These are phyloP conservation scores for Cephus runcator DNA, from an alignment of 2,888 invertebrate species.

Conservation along the genomic window DNA sequence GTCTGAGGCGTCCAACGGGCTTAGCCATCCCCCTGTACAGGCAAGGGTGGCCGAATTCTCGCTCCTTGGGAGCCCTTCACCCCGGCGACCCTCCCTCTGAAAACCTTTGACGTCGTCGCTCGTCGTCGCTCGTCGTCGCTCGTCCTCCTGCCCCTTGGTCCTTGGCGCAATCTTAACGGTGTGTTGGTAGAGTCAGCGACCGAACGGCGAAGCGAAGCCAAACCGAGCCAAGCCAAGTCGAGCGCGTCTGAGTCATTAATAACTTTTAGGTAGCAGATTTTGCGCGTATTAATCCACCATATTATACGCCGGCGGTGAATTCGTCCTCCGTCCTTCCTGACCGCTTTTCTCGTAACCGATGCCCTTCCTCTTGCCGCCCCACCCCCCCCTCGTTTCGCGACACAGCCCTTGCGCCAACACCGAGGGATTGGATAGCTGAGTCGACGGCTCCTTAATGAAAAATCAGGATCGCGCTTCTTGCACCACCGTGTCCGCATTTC, in stretches of 20 bases:
- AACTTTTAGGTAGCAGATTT: constrained; percentile 65
- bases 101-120: constrained; percentile 62
- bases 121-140: not conserved
- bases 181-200: no score
- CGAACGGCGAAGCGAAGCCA: no score
- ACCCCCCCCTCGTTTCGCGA: constrained; percentile 1
- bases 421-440: constrained; percentile 58
- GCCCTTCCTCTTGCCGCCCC: constrained; percentile 19
- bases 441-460: constrained; percentile 65
- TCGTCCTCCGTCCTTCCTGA: constrained; percentile 29
- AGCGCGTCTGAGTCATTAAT: constrained; percentile 59
- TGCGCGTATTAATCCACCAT: constrained; percentile 64
- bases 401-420: constrained; percentile 18
- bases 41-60: no score
- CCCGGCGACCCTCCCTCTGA: constrained; percentile 44
- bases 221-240: constrained; percentile 22
- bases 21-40: no score
- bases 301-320: constrained; percentile 53
- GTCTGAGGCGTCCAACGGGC: no score
- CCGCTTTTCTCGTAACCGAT: constrained; percentile 14
- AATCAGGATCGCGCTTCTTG: constrained; percentile 55
- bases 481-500: constrained; percentile 32
- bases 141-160: no score
- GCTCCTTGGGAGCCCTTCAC: no score
- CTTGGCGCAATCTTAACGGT: no score